phyloP scores from a whole-genome alignment of 2,797 vertebrate species.

The Atherinosoma microstoma region DNA sequence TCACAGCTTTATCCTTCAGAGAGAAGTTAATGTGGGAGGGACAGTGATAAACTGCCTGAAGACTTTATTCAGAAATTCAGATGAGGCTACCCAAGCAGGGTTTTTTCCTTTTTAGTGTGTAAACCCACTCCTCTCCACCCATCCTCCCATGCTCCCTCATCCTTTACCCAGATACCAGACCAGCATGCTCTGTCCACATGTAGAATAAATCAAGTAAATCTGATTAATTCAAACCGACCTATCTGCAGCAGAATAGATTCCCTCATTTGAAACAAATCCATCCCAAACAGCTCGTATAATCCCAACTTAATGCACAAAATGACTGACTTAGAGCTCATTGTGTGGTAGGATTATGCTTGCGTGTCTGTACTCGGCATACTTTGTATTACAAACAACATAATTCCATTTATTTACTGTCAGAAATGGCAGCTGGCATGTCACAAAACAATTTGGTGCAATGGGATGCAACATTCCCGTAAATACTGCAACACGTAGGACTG shows the following conservation, averaged over 20 bases:
- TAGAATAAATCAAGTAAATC: slow-evolving; percentile 17
- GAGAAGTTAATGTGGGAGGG: slow-evolving; percentile 8
- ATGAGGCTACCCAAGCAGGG: neutral
- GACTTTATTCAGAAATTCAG: slow-evolving; percentile 8
- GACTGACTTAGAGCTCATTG: slow-evolving; percentile 18
- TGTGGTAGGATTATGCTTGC: slow-evolving; percentile 42
- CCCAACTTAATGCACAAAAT: slow-evolving; percentile 41
- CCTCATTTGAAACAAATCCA: slow-evolving; percentile 36
- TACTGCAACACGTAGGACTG: neutral
- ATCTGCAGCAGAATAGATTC: slow-evolving; percentile 33
- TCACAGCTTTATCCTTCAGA: slow-evolving; percentile 35
- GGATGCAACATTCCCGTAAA: slow-evolving; percentile 28
- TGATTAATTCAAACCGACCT: slow-evolving; percentile 3
- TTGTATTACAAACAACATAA: slow-evolving; percentile 35
- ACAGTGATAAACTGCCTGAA: neutral
- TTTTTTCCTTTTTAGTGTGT: neutral
- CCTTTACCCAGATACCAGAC: neutral
- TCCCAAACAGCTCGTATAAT: slow-evolving; percentile 29
- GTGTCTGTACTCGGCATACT: slow-evolving; percentile 7
- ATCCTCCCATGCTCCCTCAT: neutral
- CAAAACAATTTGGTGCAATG: slow-evolving; percentile 26
- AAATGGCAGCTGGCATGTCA: slow-evolving; percentile 25
- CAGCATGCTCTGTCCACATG: slow-evolving; percentile 4
- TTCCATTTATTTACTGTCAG: slow-evolving; percentile 41
- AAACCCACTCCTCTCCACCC: neutral